phyloP scores from a whole-genome alignment of 2,113 vertebrate species.

The Guaruba guarouba region DNA sequence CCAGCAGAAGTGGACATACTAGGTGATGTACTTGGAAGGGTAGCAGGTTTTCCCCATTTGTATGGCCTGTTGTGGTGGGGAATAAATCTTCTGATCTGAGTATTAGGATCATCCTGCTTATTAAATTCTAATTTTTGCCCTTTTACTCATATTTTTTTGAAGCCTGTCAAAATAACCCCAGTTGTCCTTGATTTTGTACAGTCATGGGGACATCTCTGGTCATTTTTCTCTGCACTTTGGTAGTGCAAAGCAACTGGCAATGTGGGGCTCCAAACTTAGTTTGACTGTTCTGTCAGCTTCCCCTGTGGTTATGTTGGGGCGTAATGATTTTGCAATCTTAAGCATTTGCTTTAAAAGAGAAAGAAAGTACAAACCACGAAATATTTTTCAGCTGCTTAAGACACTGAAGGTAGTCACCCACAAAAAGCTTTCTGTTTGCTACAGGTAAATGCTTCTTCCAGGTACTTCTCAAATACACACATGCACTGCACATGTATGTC shows the following conservation, averaged over 20 bases:
- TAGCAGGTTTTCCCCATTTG: not conserved
- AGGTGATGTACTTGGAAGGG: not conserved
- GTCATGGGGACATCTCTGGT: not conserved
- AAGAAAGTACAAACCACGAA: not conserved
- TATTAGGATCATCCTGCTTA: not conserved
- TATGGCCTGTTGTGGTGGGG: too few species aligned
- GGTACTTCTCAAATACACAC: not conserved
- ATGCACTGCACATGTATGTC: fast-evolving
- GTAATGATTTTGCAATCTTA: not conserved
- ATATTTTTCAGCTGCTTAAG: not conserved
- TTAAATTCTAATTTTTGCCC: not conserved
- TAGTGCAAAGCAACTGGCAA: not conserved
- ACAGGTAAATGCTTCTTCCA: not conserved
- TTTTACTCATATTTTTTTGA: not conserved
- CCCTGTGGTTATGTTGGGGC: not conserved
- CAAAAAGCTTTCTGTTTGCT: not conserved
- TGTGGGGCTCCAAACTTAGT: not conserved
- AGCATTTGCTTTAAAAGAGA: not conserved
- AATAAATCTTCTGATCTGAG: not conserved
- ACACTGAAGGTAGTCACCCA: not conserved
- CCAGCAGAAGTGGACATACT: not conserved
- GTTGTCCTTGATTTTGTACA: not conserved
- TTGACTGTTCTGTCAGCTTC: not conserved
- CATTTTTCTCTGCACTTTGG: not conserved
- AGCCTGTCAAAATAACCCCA: not conserved